Evolutionary conservation across 1,140 invertebrate species (phyloP).

Genomic region (Neotoxoptera formosana): DNA sequence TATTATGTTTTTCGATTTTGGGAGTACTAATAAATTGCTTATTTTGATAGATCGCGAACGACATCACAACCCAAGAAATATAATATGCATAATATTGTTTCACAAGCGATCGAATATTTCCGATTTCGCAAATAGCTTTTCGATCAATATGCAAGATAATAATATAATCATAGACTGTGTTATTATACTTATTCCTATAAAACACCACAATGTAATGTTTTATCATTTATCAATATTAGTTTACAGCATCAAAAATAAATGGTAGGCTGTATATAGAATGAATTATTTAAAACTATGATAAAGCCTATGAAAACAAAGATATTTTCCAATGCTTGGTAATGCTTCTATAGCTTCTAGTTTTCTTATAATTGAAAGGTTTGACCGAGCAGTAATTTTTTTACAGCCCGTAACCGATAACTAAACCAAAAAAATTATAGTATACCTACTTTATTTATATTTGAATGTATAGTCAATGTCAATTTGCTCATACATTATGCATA

Average conservation of each 20-base stretch:
- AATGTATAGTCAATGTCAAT: neutral
- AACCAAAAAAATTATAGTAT: neutral
- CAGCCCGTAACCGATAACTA: neutral
- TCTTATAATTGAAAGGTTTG: neutral
- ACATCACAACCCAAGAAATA: no score
- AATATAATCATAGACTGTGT: no score
- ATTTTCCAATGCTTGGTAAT: no score
- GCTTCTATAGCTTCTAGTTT: neutral
- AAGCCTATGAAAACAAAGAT: neutral
- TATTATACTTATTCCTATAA: no score
- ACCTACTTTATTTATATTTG: neutral
- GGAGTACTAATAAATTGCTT: no score
- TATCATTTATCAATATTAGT: neutral
- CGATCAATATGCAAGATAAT: no score
- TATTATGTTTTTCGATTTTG: no score
- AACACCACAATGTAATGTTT: neutral
- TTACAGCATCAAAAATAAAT: neutral
- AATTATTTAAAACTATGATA: neutral
- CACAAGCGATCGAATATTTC: no score
- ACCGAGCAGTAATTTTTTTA: neutral
- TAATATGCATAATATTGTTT: no score
- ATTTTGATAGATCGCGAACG: no score
- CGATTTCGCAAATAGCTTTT: no score
- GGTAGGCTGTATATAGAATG: neutral
- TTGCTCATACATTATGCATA: neutral